Evolutionary conservation across 1,140 invertebrate genomes (phyloP).

Genomic region (Babylonia areolata): DNA sequence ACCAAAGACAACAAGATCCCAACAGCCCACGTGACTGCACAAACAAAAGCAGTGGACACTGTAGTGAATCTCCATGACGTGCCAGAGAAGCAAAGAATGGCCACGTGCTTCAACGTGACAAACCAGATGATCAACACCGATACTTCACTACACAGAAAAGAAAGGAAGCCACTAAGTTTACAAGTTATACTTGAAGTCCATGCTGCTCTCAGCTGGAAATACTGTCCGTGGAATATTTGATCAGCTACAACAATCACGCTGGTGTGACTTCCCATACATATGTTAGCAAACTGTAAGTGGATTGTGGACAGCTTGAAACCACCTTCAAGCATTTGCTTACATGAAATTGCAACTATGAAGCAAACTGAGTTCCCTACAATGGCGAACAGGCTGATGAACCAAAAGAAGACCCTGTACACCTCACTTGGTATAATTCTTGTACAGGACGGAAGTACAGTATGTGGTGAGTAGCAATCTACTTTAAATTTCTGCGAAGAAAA

Average conservation of each 20-base stretch:
- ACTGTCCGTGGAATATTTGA: conserved; percentile 51
- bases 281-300: conserved; percentile 41
- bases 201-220: background rate
- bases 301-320: conserved; percentile 45
- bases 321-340: background rate
- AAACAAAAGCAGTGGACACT: background rate
- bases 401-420: conserved; percentile 41
- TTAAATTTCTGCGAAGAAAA: background rate
- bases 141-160: conserved; percentile 37
- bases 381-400: conserved; percentile 45
- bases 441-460: conserved; percentile 40
- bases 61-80: background rate
- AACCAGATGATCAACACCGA: conserved; percentile 35
- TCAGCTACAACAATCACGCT: conserved; percentile 33
- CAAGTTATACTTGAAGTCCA: conserved; percentile 29
- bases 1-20: conserved; percentile 8
- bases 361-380: conserved; percentile 52
- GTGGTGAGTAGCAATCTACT: background rate
- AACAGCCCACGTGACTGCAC: conserved; percentile 15
- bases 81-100: background rate
- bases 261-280: conserved; percentile 34
- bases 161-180: conserved; percentile 25
- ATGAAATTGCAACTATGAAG: conserved; percentile 14
- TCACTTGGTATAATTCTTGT: conserved; percentile 43
- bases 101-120: conserved; percentile 49